Evolutionary conservation across 2,797 vertebrate genomes (phyloP).

Genomic region (Pangasius djambal): DNA sequence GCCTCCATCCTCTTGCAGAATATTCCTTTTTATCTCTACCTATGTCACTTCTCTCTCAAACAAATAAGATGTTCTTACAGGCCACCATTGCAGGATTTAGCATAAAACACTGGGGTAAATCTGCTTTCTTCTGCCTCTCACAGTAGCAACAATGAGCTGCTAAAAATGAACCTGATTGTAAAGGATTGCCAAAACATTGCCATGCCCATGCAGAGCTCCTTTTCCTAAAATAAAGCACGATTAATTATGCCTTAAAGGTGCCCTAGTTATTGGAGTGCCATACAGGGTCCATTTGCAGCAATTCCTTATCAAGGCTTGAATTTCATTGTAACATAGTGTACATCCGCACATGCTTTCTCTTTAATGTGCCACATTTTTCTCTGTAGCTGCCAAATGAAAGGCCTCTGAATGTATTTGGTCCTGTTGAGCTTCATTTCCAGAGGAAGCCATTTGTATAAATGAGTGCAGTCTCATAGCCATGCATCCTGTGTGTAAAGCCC

Average conservation of each 20-base stretch:
- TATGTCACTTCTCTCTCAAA: not conserved
- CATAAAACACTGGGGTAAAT: not conserved
- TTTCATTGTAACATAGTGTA: slow-evolving; percentile 3
- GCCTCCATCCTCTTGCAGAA: not conserved
- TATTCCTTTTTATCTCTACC: not conserved
- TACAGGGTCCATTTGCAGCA: not conserved
- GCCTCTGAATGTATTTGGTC: slow-evolving; percentile 33
- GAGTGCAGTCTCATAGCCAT: not conserved
- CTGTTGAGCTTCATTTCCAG: slow-evolving; percentile 6
- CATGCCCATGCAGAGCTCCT: not conserved
- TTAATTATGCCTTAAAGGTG: not conserved
- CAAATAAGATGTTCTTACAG: not conserved
- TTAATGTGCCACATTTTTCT: not conserved
- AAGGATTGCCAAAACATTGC: slow-evolving; percentile 10
- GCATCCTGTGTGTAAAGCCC: not conserved
- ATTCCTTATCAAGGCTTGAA: not conserved
- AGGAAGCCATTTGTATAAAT: not conserved
- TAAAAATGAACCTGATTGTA: not conserved
- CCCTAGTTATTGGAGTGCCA: not conserved
- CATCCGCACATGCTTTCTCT: not conserved
- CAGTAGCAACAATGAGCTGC: slow-evolving; percentile 9
- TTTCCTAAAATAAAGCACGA: not conserved
- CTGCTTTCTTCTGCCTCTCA: not conserved
- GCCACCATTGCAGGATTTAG: not conserved
- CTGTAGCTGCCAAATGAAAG: slow-evolving; percentile 31